Evolutionary conservation across 2,113 vertebrate species (phyloP), one percentile per base, ranked within the genome.

Genomic region (Xyliphius kryptos): DNA sequence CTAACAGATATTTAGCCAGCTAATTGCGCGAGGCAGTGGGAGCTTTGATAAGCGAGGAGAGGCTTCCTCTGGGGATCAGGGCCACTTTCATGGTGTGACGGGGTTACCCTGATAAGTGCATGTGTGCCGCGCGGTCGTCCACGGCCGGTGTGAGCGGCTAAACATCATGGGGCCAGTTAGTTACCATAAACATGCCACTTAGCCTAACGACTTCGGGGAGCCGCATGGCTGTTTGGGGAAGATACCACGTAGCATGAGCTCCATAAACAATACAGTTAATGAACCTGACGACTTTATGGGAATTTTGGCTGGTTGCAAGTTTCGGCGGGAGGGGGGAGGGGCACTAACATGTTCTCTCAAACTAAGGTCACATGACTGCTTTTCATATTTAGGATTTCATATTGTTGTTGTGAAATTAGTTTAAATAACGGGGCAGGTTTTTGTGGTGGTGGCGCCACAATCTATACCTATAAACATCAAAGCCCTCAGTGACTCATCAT

Each of bases 101-200:
- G 58, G 56, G 61, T 69, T 74, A 17, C 37, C 49, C 57, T 69
- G 77, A 79, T 80, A 71, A 46, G 71, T 75, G 80, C 66, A 74
- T 75, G 72, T 62, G 38, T 44, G 56, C 59, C 77, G 67, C 60
- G n/a, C 21, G 70, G 44, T 53, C 51, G 64, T 71, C 70, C 53
- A 55, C 49, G 67, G 72, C 76, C 76, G 65, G 55, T 70, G 69
- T 74, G 56, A 65, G 63, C 66, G 52, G 44, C 52, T 15, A 67
- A 77, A 75, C 69, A 71, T 76, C 76, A 79, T 19, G 71, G 76
- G 83, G 67, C 79, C 71, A 74, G 81, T 78, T 83, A 81, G 76
- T 73, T 71, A 77, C 76, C 73, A 75, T 81, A 86, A 87, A 86
- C 84, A 87, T 71, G 73, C 73, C 83, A 76, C 74, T 81, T 81